Base-by-base conservation (phyloP, 2,888 invertebrate genomes). In the Petrophora chlorosata region DNA sequence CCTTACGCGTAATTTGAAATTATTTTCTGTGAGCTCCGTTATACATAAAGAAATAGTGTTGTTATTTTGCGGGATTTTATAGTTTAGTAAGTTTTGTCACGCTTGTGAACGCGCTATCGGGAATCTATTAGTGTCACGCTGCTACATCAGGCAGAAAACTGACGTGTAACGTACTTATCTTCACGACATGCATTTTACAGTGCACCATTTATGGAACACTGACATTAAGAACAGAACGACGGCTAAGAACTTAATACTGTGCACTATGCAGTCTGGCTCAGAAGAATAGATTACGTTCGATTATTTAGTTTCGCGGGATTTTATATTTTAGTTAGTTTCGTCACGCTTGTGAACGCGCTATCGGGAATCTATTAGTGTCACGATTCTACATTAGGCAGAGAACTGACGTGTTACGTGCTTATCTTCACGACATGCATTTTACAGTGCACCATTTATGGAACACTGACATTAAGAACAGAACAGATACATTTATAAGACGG, bases 341-440 rank as follows among this genome's bases (percentile, higher is more conserved):
- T 30, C 15, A 30, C 30, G 5, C n/a, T 30, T 13, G 5, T 10
- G n/a, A 13, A 14, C 13, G 5, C 14, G 1, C n/a, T 30, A 30
- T 33, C 12, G 19, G 17, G 19, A 33, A 10, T 5, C 7, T 19
- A 19, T 33, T 33, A 33, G 19, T 33, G 34, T 13, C 22, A 34
- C 12, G 13, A 10, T 34, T 5, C 34, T 34, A 16, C 17, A 33
- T 17, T 5, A 9, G 7, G 10, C 19, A 19, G 17, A 63, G 55
- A 52, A 53, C 57, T 56, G 67, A 60, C 66, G 59, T 51, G 63
- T 55, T 61, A 63, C 61, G 43, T 15, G 60, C 61, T 69, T 68
- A 33, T 33, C 33, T 33, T 9, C 23, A 35, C 23, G 36, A 50
- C 51, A 54, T 56, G 57, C n/a, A n/a, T n/a, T n/a, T n/a, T n/a